Conservation (phyloP, 2,797 vertebrate species). For the Intellagama lesueurii region DNA sequence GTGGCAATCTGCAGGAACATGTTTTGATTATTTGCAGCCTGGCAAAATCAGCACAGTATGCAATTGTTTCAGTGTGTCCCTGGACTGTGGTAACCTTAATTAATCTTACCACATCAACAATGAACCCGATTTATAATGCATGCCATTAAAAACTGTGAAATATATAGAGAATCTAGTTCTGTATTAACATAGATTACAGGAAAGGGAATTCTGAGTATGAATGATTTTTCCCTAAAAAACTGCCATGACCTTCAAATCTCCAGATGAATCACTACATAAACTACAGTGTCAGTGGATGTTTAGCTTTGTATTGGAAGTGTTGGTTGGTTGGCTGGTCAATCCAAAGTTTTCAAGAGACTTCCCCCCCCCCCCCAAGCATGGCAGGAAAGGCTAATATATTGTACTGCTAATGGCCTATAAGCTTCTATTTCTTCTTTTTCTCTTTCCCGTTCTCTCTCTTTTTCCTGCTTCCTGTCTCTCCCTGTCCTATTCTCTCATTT, state of each 20-base stretch:
- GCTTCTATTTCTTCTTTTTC: conserved; percentile 25
- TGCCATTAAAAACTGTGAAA: background rate
- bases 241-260: conserved; percentile 72
- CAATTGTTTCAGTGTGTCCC: background rate
- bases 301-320: conserved; percentile 61
- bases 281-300: conserved; percentile 59
- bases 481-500: background rate
- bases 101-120: background rate
- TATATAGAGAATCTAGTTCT: background rate
- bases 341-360: conserved; percentile 23
- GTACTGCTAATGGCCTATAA: conserved; percentile 25
- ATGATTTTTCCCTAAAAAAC: conserved; percentile 47
- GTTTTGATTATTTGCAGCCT: background rate
- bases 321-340: conserved; percentile 41
- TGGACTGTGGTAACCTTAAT: background rate
- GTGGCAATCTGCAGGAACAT: no score
- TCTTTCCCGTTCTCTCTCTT: background rate
- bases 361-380: background rate
- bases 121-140: background rate
- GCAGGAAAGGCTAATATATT: conserved; percentile 42
- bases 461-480: background rate
- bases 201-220: background rate
- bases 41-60: background rate
- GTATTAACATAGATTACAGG: background rate
- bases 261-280: conserved; percentile 64